Conservation (phyloP, 2,888 invertebrate species). For the Dioctria linearis region DNA sequence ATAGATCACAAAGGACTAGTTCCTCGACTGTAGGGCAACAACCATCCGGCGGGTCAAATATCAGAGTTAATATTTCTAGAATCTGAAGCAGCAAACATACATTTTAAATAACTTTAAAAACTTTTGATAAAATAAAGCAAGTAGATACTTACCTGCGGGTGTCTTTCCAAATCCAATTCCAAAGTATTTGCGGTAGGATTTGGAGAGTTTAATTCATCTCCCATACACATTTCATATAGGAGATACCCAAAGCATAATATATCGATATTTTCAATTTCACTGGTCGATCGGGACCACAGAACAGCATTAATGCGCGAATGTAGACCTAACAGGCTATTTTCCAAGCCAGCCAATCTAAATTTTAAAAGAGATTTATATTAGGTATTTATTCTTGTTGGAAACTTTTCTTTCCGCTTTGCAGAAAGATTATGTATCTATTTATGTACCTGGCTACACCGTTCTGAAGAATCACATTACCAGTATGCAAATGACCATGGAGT, state of each 20-base stretch:
- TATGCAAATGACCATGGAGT: conserved; percentile 87
- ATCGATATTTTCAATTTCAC: conserved; percentile 75
- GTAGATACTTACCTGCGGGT: conserved; percentile 77
- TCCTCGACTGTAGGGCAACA: conserved; percentile 85
- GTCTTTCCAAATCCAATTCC: conserved; percentile 78
- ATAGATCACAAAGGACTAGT: conserved; percentile 85
- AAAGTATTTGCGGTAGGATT: conserved; percentile 83
- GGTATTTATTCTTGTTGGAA: conserved; percentile 63
- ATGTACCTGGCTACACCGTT: conserved; percentile 89
- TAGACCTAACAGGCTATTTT: conserved; percentile 87
- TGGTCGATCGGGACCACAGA: conserved; percentile 71
- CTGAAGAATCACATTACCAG: conserved; percentile 92
- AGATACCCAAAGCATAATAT: conserved; percentile 86
- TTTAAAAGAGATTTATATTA: conserved; percentile 26
- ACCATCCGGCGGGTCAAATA: conserved; percentile 80
- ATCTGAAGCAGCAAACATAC: conserved; percentile 72
- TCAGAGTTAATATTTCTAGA: conserved; percentile 82
- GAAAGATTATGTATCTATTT: conserved; percentile 67
- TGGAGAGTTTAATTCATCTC: conserved; percentile 83
- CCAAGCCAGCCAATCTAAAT: conserved; percentile 85
- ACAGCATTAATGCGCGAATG: conserved; percentile 74
- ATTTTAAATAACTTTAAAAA: conserved; percentile 18
- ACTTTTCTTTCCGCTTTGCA: conserved; percentile 94
- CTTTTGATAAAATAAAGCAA: too few species aligned
- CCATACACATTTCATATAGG: conserved; percentile 93